Percentiles rank a stretch among this genome's conserved stretches.
Conservation (phyloP, 1,140 invertebrate genomes). For the Pinna nobilis region DNA sequence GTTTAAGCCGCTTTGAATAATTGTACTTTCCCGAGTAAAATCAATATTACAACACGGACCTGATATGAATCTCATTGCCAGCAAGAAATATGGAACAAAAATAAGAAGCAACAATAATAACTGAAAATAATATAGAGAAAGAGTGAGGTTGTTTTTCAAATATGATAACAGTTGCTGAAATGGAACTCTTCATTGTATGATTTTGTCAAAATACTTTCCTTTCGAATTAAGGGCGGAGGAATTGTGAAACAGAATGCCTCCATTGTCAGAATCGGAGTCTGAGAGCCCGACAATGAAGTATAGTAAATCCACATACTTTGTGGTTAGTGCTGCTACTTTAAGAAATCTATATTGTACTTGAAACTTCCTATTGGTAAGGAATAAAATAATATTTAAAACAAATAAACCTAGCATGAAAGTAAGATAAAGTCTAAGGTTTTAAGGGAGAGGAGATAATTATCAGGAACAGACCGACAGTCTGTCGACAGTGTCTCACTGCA, state of each 20-base stretch:
- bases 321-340: not conserved
- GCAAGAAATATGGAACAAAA: too few species aligned
- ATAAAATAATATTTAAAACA: conserved; percentile 22
- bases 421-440: conserved; percentile 29
- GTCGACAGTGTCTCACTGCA: conserved; percentile 25
- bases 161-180: too few species aligned
- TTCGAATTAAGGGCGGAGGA: not conserved
- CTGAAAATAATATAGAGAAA: too few species aligned
- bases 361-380: conserved; percentile 13
- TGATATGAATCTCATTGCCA: too few species aligned
- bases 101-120: too few species aligned
- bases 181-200: conserved; percentile 6
- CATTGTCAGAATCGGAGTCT: too few species aligned
- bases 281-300: not conserved
- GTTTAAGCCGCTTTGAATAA: too few species aligned
- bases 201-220: not conserved
- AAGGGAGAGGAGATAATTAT: conserved; percentile 26
- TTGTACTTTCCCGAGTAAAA: too few species aligned
- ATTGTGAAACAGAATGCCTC: not conserved
- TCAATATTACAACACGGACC: too few species aligned
- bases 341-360: conserved; percentile 1
- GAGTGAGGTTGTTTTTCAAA: too few species aligned
- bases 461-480: conserved; percentile 24
- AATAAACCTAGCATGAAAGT: conserved; percentile 40
- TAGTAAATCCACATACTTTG: not conserved